A percentile compares a stretch with the other conserved stretches of the same genome.
phyloP scores from a whole-genome alignment of 1,140 invertebrate genomes.

The Drosophila mayri region DNA sequence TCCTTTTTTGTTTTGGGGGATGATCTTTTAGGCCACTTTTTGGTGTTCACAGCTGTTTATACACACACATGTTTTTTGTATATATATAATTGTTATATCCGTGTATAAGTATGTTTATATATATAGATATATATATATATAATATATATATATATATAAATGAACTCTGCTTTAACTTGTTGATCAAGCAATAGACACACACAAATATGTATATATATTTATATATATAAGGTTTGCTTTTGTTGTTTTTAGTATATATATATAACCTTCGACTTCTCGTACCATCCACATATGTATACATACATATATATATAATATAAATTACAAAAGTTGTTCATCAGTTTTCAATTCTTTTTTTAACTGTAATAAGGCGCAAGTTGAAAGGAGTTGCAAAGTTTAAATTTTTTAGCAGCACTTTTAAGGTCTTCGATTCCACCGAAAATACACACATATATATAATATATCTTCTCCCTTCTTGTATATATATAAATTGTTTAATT shows the following conservation, averaged over 20 bases:
- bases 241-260: conserved; percentile 49
- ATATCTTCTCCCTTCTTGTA: conserved; percentile 23
- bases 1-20: conserved; percentile 26
- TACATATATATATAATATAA: conserved; percentile 42
- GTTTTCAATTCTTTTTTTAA: conserved; percentile 8
- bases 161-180: conserved; percentile 31
- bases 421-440: conserved; percentile 39
- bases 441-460: conserved; percentile 21
- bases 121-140: conserved; percentile 8
- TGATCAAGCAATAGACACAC: conserved; percentile 73
- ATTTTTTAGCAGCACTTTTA: conserved; percentile 50
- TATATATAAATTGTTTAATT: conserved; percentile 35
- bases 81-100: conserved; percentile 49
- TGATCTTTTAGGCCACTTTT: conserved; percentile 75
- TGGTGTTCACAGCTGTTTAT: conserved; percentile 79
- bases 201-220: conserved; percentile 78
- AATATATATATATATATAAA: conserved; percentile 30
- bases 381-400: conserved; percentile 48
- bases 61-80: conserved; percentile 50
- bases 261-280: conserved; percentile 15
- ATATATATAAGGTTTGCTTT: conserved; percentile 56
- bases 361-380: conserved; percentile 60
- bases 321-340: conserved; percentile 41
- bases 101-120: conserved; percentile 46
- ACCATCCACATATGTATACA: conserved; percentile 7